Conservation (phyloP, 2,113 vertebrate genomes). For the Potamarius usumacintae region DNA sequence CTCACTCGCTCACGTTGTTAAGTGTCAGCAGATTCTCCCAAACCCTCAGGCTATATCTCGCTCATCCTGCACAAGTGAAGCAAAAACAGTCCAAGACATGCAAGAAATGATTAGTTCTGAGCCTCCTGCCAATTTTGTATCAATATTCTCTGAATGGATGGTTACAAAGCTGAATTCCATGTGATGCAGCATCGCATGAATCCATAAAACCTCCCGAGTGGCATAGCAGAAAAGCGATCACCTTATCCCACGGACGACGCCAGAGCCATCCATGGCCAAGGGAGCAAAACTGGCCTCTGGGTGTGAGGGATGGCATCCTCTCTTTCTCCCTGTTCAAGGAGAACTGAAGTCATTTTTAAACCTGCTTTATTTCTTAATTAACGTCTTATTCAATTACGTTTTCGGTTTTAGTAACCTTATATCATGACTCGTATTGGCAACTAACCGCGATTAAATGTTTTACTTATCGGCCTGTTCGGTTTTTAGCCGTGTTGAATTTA, state of each 20-base stretch:
- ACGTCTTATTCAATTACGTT: no score
- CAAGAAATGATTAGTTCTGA: slow-evolving; percentile 5
- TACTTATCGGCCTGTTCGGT: no score
- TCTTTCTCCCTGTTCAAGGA: no score
- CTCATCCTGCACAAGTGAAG: slow-evolving; percentile 14
- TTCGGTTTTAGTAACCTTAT: no score
- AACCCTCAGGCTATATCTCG: slow-evolving; percentile 11
- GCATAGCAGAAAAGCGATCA: background rate
- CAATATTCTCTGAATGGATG: background rate
- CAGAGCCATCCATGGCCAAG: background rate
- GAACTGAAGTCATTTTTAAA: no score
- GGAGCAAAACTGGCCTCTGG: background rate
- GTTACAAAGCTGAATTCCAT: background rate
- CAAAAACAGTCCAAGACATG: slow-evolving; percentile 17
- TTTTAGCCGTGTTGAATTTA: no score
- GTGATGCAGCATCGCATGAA: background rate
- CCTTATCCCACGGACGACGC: background rate
- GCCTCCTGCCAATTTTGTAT: background rate
- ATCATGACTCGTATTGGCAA: no score
- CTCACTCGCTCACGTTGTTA: slow-evolving; percentile 11
- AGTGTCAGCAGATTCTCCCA: slow-evolving; percentile 49
- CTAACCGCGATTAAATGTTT: no score
- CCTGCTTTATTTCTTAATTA: no score
- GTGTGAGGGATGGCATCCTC: background rate
- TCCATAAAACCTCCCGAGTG: background rate